Percentiles rank a stretch among this genome's conserved stretches.
phyloP scores from a whole-genome alignment of 2,888 invertebrate species.

The Melolontha melolontha region DNA sequence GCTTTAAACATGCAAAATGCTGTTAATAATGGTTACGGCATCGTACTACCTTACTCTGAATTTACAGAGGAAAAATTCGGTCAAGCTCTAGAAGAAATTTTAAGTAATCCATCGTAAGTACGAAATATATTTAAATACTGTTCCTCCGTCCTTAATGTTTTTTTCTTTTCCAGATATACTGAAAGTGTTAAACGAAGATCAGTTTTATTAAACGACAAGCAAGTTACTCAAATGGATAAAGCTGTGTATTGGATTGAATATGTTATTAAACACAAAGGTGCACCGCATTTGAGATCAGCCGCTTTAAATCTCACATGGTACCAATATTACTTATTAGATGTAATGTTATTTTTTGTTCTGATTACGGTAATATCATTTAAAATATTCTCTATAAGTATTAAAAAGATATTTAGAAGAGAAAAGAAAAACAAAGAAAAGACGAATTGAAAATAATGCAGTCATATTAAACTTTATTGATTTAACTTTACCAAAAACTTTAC shows the following conservation, averaged over 20 bases:
- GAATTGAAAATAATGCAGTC: neutral
- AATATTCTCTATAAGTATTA: constrained; percentile 8
- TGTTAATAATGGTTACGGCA: constrained; percentile 45
- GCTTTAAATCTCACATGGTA: constrained; percentile 50
- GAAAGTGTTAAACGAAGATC: constrained; percentile 42
- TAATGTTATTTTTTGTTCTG: constrained; percentile 40
- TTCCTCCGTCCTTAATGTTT: neutral
- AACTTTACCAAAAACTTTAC: no score
- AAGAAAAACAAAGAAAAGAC: constrained; percentile 18
- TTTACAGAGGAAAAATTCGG: constrained; percentile 46
- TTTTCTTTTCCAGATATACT: constrained; percentile 39
- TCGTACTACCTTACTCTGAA: constrained; percentile 43
- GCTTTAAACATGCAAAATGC: constrained; percentile 44
- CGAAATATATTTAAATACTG: no score
- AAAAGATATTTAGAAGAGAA: constrained; percentile 10
- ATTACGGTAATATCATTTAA: constrained; percentile 4
- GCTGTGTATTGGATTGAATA: constrained; percentile 51
- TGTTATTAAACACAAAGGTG: constrained; percentile 49
- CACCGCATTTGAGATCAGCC: constrained; percentile 45
- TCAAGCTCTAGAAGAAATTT: constrained; percentile 45
- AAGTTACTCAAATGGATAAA: constrained; percentile 45
- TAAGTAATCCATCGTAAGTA: constrained; percentile 46
- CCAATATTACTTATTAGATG: constrained; percentile 48
- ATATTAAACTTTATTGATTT: no score
- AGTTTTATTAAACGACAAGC: constrained; percentile 45